Percentiles rank a stretch among this genome's conserved stretches.
These are phyloP conservation scores for Penaeus monodon DNA, from an alignment of 2,888 invertebrate genomes.

Conservation along the genomic window DNA sequence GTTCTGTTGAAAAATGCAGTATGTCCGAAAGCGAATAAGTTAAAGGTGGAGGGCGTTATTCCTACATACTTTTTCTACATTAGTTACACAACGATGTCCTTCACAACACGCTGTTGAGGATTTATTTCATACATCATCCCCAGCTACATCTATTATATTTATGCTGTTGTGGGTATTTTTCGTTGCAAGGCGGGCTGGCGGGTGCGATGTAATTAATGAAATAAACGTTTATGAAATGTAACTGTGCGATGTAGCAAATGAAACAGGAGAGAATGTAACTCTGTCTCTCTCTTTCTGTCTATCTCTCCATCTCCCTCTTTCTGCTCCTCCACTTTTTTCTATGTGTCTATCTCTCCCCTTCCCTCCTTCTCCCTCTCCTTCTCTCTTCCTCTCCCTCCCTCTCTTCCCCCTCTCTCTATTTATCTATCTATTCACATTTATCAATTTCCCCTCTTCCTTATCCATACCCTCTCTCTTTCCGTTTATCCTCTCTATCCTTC, in stretches of 20 bases:
- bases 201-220: too few relatives aligned
- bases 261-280: background rate
- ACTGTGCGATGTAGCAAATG: too few relatives aligned
- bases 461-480: too few relatives aligned
- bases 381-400: background rate
- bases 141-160: background rate
- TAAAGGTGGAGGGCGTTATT: background rate
- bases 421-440: too few relatives aligned
- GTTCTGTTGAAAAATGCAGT: too few relatives aligned
- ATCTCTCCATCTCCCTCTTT: background rate
- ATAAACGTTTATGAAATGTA: too few relatives aligned
- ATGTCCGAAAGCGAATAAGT: too few relatives aligned
- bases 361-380: background rate
- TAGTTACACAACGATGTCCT: background rate
- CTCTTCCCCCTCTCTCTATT: background rate
- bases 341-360: background rate
- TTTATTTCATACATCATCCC: background rate
- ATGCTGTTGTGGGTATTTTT: background rate
- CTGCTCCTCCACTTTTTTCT: background rate
- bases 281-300: background rate
- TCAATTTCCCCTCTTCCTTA: too few relatives aligned
- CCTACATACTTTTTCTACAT: background rate
- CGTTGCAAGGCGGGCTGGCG: background rate
- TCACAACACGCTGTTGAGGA: background rate
- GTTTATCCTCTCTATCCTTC: too few relatives aligned